These are phyloP conservation scores for Nannospalax galili DNA, from an alignment of 2,113 vertebrate species.

Conservation along the genomic window DNA sequence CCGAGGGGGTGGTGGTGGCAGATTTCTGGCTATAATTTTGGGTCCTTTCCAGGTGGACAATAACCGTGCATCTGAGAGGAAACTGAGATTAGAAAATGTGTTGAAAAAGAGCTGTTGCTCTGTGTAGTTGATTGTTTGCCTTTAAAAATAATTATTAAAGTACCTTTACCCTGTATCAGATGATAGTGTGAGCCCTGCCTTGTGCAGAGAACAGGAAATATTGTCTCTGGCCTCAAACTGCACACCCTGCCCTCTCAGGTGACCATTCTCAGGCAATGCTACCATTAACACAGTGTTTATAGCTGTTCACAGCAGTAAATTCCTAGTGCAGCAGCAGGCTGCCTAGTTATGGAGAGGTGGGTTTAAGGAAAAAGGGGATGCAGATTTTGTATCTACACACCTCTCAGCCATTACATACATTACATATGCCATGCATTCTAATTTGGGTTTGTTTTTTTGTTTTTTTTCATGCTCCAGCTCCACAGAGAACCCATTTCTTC, in stretches of 20 bases:
- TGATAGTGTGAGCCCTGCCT: not conserved
- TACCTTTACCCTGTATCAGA: not conserved
- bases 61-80: constrained; percentile 72
- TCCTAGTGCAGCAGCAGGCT: constrained; percentile 39
- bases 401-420: not conserved
- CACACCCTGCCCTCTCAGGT: not conserved
- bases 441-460: not conserved
- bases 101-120: constrained; percentile 48
- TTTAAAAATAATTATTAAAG: constrained; percentile 66
- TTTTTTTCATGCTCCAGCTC: not conserved
- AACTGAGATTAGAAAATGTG: constrained; percentile 59
- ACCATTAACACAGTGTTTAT: constrained; percentile 65
- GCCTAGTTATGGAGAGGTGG: constrained; percentile 17
- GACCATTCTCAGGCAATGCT: constrained; percentile 19
- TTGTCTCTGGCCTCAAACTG: constrained; percentile 37
- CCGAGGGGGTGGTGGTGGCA: constrained; percentile 78
- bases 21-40: constrained; percentile 73
- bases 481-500: not conserved
- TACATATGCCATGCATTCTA: not conserved
- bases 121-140: constrained; percentile 63
- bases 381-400: not conserved
- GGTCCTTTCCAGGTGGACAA: constrained; percentile 72
- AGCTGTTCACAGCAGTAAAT: constrained; percentile 62
- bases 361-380: constrained; percentile 23
- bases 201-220: constrained; percentile 44